phyloP scores from a whole-genome alignment of 2,797 vertebrate species.

The Sebastes kiyomatsui region DNA sequence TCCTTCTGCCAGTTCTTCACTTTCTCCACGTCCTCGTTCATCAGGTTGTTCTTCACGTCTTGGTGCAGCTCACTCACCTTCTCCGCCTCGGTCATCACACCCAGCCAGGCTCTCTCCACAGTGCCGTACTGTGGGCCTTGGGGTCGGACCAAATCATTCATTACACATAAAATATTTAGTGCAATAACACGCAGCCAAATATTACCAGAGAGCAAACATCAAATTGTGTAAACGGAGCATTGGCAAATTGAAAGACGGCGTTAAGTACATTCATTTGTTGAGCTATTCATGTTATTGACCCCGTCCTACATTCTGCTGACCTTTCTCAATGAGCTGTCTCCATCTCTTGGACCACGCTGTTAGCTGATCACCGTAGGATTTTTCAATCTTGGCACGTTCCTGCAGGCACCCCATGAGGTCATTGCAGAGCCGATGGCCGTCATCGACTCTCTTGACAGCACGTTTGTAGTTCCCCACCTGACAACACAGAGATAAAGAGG shows the following conservation, averaged over 20 bases:
- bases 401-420: constrained; percentile 97
- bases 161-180: neutral
- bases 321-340: constrained; percentile 97
- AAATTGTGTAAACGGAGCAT: neutral
- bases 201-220: neutral
- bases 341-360: constrained; percentile 96
- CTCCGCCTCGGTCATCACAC: constrained; percentile 93
- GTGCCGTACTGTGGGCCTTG: constrained; percentile 96
- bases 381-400: constrained; percentile 97
- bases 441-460: constrained; percentile 94
- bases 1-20: constrained; percentile 99
- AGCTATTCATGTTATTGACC: neutral
- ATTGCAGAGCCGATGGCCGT: constrained; percentile 96
- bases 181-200: neutral
- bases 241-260: neutral
- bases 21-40: constrained; percentile 93
- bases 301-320: constrained; percentile 64
- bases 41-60: constrained; percentile 92
- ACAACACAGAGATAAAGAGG: neutral
- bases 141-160: neutral
- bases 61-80: constrained; percentile 97
- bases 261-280: neutral
- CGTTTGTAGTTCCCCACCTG: constrained; percentile 99
- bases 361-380: constrained; percentile 94
- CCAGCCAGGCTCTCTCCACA: constrained; percentile 94